phyloP scores from a whole-genome alignment of 2,113 vertebrate species.

The Pomatostomus ruficeps region DNA sequence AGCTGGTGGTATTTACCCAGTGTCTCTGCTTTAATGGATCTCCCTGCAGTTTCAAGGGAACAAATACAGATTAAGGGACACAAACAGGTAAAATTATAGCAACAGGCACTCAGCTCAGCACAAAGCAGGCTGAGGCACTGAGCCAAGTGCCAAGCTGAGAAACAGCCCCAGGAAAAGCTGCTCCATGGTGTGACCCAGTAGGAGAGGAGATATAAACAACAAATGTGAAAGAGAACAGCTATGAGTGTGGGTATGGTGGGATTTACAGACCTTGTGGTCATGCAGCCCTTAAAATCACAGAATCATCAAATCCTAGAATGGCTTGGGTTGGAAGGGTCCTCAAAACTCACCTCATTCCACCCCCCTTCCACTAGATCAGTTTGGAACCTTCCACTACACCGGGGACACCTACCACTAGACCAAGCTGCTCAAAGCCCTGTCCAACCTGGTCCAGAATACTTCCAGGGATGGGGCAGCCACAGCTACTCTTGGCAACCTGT shows the following conservation, averaged over 20 bases:
- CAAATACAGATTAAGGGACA: constrained; percentile 51
- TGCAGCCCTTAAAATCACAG: not conserved
- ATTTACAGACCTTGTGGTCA: not conserved
- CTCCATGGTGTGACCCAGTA: not conserved
- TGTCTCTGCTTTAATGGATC: constrained; percentile 29
- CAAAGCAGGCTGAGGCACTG: not conserved
- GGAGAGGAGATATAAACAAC: not conserved
- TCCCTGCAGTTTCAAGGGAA: constrained; percentile 27
- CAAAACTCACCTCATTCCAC: not conserved
- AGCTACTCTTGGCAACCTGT: not conserved
- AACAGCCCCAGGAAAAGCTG: not conserved
- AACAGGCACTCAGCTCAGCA: not conserved
- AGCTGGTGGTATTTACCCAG: constrained; percentile 21
- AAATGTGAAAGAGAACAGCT: not conserved
- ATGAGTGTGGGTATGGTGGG: not conserved
- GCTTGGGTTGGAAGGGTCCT: not conserved
- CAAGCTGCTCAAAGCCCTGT: not conserved
- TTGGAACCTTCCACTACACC: not conserved
- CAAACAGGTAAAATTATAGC: constrained; percentile 57
- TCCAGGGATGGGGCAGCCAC: not conserved
- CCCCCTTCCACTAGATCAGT: not conserved
- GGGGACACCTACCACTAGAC: not conserved
- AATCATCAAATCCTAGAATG: not conserved
- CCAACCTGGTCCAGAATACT: accelerated
- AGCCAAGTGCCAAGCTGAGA: not conserved